Evolutionary conservation across 1,140 invertebrate genomes (phyloP), one percentile per base, ranked within the genome.

Genomic region (Macrosteles quadrilineatus): DNA sequence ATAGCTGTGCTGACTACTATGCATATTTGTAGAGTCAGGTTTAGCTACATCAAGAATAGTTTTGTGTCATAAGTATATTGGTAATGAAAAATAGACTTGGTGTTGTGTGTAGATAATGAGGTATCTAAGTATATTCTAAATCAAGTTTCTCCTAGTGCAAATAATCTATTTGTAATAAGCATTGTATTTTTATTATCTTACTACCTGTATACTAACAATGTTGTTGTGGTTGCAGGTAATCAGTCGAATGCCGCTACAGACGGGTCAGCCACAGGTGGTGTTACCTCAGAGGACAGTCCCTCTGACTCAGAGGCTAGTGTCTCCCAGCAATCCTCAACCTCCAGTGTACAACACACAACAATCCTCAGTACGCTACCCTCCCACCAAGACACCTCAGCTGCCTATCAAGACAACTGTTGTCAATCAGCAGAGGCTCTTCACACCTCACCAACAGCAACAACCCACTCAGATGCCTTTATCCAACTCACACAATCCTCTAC

Each of bases 381-480:
- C 55, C 2, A 25, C 55, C 6, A 66, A 66, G 25, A 45, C 32
- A 27, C n/a, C 63, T 45, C 63, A 66, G 40, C n/a, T n/a, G 17
- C n/a, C 31, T 17, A 32, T 43, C 32, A 66, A 27, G 31, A 29
- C 31, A 62, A 25, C 53, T 11, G 66, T 19, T 29, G 66, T 68
- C 30, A 50, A 25, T n/a, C 45, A 29, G 11, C 27, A 45, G 17
- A 30, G 25, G 12, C 14, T 11, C n/a, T 55, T 55, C 45, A 29
- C 53, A 1, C 17, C 67, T 71, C 74, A 30, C 69, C 68, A 63
- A 43, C 73, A 73, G 30, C 32, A 36, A 36, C n/a, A n/a, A n/a
- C n/a, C n/a, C n/a, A n/a, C n/a, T n/a, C 74, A 75, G 66, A 73
- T 77, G 47, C 21, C 68, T 64, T 31, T 66, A 68, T 25, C 64